These are phyloP conservation scores for Cynocephalus volans DNA, from an alignment of 2,113 vertebrate genomes.

Conservation along the genomic window DNA sequence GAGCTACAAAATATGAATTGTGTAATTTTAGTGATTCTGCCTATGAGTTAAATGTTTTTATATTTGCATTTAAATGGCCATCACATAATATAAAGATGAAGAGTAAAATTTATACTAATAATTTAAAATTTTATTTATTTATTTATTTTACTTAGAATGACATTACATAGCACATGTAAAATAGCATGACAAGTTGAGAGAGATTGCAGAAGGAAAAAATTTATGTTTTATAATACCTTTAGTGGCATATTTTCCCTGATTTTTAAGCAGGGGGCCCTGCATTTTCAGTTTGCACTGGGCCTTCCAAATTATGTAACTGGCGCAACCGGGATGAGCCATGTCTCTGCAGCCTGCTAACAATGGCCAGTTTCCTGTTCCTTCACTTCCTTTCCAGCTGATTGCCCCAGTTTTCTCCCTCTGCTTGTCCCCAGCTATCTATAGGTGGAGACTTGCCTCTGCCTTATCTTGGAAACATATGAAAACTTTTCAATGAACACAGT, in stretches of 20 bases:
- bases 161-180: not conserved
- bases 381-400: not conserved
- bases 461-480: not conserved
- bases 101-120: conserved; percentile 48
- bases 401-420: not conserved
- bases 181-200: not conserved
- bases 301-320: not conserved
- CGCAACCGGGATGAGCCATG: not conserved
- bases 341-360: not conserved
- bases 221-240: not conserved
- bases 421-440: not conserved
- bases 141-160: conserved; percentile 11
- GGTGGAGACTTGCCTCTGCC: not conserved
- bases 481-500: not conserved
- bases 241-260: not conserved
- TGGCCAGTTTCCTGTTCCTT: not conserved
- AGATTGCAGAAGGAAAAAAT: not conserved
- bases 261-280: not conserved
- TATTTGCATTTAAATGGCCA: conserved; percentile 55
- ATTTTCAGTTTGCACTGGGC: conserved; percentile 8
- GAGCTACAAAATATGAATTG: conserved; percentile 14
- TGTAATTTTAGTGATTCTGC: conserved; percentile 1
- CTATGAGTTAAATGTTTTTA: conserved; percentile 26
- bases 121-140: not conserved
- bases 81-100: conserved; percentile 26